These are phyloP conservation scores for Synchiropus splendidus DNA, from an alignment of 2,113 vertebrate species.

Conservation along the genomic window DNA sequence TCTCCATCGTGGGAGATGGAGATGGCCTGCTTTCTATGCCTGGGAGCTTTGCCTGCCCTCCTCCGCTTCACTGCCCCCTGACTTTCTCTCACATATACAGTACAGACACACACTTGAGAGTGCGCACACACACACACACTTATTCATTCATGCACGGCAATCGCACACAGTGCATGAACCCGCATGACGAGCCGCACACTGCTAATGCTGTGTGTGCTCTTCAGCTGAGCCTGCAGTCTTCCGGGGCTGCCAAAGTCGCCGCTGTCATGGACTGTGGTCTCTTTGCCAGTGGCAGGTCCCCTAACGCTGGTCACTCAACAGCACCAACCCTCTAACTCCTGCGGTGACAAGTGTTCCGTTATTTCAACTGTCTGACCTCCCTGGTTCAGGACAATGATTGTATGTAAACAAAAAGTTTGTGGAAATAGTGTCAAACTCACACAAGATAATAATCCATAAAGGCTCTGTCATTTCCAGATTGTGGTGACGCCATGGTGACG, in stretches of 20 bases:
- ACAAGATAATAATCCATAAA: no score
- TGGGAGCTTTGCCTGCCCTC: slow-evolving; percentile 55
- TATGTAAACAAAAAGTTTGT: no score
- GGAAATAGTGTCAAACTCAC: background rate
- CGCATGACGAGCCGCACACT: slow-evolving; percentile 21
- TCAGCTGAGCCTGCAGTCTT: slow-evolving; percentile 42
- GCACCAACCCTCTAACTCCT: slow-evolving; percentile 18
- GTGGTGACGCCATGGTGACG: no score
- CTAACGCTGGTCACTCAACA: slow-evolving; percentile 8
- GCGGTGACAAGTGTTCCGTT: slow-evolving; percentile 27
- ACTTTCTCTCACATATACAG: slow-evolving; percentile 38
- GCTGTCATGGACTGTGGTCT: slow-evolving; percentile 6
- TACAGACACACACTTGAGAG: slow-evolving; percentile 11
- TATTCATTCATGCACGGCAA: slow-evolving; percentile 35
- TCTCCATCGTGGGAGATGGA: slow-evolving; percentile 39
- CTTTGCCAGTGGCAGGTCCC: slow-evolving; percentile 14
- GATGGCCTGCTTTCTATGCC: slow-evolving; percentile 59
- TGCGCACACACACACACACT: slow-evolving; percentile 9
- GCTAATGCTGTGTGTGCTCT: slow-evolving; percentile 21
- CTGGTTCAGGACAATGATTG: background rate
- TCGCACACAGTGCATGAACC: slow-evolving; percentile 36
- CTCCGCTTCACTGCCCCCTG: slow-evolving; percentile 49
- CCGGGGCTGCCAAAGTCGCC: slow-evolving; percentile 5
- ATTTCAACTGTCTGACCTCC: slow-evolving; percentile 14
- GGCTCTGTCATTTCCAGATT: slow-evolving; percentile 13